These are phyloP conservation scores for Calliopsis andreniformis DNA, from an alignment of 1,140 invertebrate genomes.

Conservation along the genomic window DNA sequence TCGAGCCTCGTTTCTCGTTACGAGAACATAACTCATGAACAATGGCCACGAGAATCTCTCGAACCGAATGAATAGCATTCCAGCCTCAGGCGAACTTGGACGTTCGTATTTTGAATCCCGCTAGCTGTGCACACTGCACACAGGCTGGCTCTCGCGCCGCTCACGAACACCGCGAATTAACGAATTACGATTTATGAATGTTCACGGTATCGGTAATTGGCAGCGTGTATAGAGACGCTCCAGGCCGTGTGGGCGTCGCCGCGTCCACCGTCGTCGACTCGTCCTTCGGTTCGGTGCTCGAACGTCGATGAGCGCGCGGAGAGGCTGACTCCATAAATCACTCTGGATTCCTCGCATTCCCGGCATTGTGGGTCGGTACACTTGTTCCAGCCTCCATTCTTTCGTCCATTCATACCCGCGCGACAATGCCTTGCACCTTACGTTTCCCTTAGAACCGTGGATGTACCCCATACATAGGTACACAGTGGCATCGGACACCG, in stretches of 20 bases:
- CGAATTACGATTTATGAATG: slow-evolving; percentile 68
- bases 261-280: background rate
- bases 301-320: slow-evolving; percentile 29
- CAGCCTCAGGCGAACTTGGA: slow-evolving; percentile 51
- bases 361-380: slow-evolving; percentile 72
- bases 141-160: slow-evolving; percentile 22
- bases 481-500: slow-evolving; percentile 12
- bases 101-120: slow-evolving; percentile 62
- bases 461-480: slow-evolving; percentile 30
- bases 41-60: slow-evolving; percentile 58
- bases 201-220: slow-evolving; percentile 63
- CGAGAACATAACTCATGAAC: slow-evolving; percentile 66
- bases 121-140: slow-evolving; percentile 38
- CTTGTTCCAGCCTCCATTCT: slow-evolving; percentile 73
- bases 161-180: slow-evolving; percentile 58
- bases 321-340: slow-evolving; percentile 72
- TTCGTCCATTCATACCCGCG: slow-evolving; percentile 72
- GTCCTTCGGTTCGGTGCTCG: background rate
- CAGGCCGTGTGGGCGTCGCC: slow-evolving; percentile 41
- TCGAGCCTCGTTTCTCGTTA: slow-evolving; percentile 63
- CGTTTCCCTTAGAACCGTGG: slow-evolving; percentile 61
- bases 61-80: slow-evolving; percentile 61
- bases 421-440: slow-evolving; percentile 78
- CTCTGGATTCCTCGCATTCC: slow-evolving; percentile 70
- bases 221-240: slow-evolving; percentile 55